Evolutionary conservation across 2,113 vertebrate species (phyloP).

Genomic region (Fulmarus glacialis): DNA sequence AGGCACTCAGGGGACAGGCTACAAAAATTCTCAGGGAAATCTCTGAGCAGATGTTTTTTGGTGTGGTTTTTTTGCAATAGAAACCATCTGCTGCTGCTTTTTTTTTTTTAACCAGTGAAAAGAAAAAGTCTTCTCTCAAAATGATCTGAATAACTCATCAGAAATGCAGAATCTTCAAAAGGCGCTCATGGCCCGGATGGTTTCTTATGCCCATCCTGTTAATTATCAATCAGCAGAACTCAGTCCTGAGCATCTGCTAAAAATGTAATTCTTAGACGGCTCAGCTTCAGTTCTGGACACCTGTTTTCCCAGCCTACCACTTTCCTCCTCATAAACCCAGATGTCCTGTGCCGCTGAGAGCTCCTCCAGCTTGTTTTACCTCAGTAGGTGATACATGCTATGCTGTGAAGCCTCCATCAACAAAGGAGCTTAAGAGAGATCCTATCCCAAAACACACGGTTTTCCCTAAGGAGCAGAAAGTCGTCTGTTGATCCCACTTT

Average conservation of each 20-base stretch:
- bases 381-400: background rate
- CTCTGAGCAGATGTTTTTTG: conserved; percentile 16
- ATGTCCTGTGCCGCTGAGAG: background rate
- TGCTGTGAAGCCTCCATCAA: background rate
- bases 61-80: background rate
- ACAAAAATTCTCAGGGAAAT: background rate
- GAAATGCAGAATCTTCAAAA: conserved; percentile 42
- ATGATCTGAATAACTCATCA: background rate
- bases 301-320: conserved; percentile 23
- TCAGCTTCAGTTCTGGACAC: background rate
- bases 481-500: background rate
- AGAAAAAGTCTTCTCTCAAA: background rate
- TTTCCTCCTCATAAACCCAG: background rate
- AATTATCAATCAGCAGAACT: background rate
- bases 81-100: conserved; percentile 6
- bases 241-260: background rate
- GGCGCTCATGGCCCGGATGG: accelerated
- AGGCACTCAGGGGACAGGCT: background rate
- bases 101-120: background rate
- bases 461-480: background rate
- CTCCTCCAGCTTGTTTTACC: background rate
- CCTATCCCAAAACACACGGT: background rate
- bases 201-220: background rate
- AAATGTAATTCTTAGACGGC: background rate
- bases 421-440: background rate